Evolutionary conservation across 1,140 invertebrate species (phyloP), one percentile per base, ranked within the genome.

Genomic region (Triops longicaudatus): DNA sequence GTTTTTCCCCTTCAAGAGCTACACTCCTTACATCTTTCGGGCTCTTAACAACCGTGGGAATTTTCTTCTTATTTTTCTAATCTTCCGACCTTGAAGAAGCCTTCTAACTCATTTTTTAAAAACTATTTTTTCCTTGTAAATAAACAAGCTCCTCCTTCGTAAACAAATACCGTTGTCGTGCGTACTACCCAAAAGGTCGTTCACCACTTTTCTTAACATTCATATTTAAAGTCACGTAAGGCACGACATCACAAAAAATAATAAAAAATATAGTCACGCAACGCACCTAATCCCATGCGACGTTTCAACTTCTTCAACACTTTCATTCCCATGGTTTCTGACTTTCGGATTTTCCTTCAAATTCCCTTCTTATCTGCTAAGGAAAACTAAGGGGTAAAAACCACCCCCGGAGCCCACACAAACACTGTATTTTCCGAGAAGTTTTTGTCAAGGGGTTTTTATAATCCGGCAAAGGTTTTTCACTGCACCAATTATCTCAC

Each of bases 251-350:
- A 63, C 11, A 31, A 28, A 41, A 42, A 37, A 43, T 12, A 76
- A 31, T 12, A 44, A 76, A 31, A 77, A 78, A 73, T 26, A 43
- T 28, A 27, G 26, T 50, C 73, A 78, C 10, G 50, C 72, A 72
- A 82, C 86, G 85, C 82, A 88, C 87, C 86, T 84, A 87, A 77
- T 31, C 87, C 87, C 82, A 88, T 87, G 79, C 86, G 86, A 78
- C 84, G 83, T 80, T 87, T 88, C 79, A 88, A 83, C 78, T 88
- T 88, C 82, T 88, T 87, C 1, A 88, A 83, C 73, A 87, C 86
- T 83, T 87, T 87, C 87, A 88, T 88, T 63, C 50, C 50, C 50
- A 63, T 63, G 50, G 50, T 44, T 44, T 44, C 50, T 22, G 14
- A n/a, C 22, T 63, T 63, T n/a, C 6, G 11, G 17, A 44, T 17